These are phyloP conservation scores for Melanostigma gelatinosum DNA, from an alignment of 2,113 vertebrate genomes.

Conservation along the genomic window DNA sequence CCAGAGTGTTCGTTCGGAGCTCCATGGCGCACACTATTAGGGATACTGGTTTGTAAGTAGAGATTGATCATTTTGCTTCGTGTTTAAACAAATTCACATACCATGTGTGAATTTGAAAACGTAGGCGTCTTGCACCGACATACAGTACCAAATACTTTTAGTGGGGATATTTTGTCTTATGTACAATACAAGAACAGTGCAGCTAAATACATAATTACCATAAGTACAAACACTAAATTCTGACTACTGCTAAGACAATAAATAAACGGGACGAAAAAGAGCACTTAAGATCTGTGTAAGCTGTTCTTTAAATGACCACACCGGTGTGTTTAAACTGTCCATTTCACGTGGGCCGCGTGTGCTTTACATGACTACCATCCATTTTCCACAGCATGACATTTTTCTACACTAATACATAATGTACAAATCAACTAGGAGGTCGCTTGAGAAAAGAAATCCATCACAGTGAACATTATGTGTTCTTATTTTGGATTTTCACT, in stretches of 20 bases:
- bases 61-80: not conserved
- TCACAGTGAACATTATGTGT: not conserved
- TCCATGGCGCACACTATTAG: slow-evolving; percentile 31
- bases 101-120: slow-evolving; percentile 21
- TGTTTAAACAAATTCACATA: slow-evolving; percentile 24
- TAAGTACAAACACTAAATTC: slow-evolving; percentile 45
- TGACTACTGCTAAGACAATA: slow-evolving; percentile 50
- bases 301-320: slow-evolving; percentile 21
- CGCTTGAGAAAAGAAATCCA: not conserved
- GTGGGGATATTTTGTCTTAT: slow-evolving; percentile 27
- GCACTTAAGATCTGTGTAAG: slow-evolving; percentile 31
- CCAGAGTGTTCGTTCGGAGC: slow-evolving; percentile 53
- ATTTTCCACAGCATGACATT: slow-evolving; percentile 20
- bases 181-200: slow-evolving; percentile 51
- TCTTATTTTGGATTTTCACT: not conserved
- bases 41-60: slow-evolving; percentile 14
- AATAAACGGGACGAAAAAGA: slow-evolving; percentile 47
- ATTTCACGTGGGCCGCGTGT: not conserved
- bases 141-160: slow-evolving; percentile 23
- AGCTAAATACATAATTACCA: slow-evolving; percentile 51
- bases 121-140: slow-evolving; percentile 36
- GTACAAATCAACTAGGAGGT: too few species aligned
- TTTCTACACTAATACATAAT: not conserved
- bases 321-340: not conserved
- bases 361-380: not conserved